These are phyloP conservation scores for Tamandua tetradactyla DNA, from an alignment of 2,797 vertebrate genomes.

Conservation along the genomic window DNA sequence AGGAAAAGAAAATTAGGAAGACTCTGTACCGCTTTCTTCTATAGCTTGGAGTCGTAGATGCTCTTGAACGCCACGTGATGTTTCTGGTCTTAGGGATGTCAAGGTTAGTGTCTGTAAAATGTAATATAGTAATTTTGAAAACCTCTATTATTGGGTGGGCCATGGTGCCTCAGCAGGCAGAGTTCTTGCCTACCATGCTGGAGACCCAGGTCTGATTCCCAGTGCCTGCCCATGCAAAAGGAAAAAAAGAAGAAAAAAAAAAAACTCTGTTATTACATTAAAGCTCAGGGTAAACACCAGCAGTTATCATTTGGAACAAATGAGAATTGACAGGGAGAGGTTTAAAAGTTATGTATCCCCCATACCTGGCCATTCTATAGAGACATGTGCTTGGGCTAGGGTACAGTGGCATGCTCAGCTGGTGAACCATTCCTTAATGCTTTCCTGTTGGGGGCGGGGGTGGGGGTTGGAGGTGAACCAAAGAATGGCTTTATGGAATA, in stretches of 20 bases:
- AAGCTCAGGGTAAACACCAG: not conserved
- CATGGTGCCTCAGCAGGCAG: too few species aligned
- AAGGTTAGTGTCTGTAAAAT: conserved; percentile 85
- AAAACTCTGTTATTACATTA: not conserved
- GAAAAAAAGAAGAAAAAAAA: too few species aligned
- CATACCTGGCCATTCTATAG: too few species aligned
- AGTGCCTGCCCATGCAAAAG: too few species aligned
- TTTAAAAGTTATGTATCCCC: not conserved
- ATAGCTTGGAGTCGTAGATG: conserved; percentile 91
- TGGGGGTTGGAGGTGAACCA: not conserved
- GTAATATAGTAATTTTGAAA: not conserved
- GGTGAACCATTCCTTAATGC: not conserved
- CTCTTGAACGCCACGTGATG: conserved; percentile 91
- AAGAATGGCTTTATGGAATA: not conserved
- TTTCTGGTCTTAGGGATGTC: too few species aligned
- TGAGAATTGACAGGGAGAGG: not conserved
- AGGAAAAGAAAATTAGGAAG: conserved; percentile 94
- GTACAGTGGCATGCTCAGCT: not conserved
- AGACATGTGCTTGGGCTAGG: not conserved
- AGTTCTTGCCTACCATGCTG: too few species aligned
- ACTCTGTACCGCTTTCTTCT: too few species aligned
- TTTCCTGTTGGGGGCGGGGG: not conserved
- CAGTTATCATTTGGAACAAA: too few species aligned
- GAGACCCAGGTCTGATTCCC: too few species aligned
- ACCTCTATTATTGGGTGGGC: too few species aligned